Conservation (phyloP, 2,888 invertebrate species). For the Euproctis similis region DNA sequence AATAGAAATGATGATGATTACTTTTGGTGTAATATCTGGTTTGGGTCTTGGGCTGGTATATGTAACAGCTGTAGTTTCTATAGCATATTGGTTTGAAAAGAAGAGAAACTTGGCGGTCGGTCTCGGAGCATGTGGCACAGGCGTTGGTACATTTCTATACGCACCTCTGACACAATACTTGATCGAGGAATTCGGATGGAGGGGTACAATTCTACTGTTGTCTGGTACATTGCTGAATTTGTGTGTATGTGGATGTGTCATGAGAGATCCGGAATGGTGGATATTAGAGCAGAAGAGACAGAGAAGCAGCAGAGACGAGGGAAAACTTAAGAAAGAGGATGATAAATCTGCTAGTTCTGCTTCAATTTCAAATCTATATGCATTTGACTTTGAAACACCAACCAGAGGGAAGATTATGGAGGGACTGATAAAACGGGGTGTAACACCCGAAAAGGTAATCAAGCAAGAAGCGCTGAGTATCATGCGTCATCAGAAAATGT, state of each 20-base stretch:
- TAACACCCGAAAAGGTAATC: slow-evolving; percentile 49
- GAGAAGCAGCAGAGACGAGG: slow-evolving; percentile 30
- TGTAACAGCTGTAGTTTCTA: slow-evolving; percentile 92
- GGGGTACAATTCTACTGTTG: slow-evolving; percentile 86
- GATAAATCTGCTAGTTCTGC: slow-evolving; percentile 63
- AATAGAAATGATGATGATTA: slow-evolving; percentile 86
- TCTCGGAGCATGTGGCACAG: slow-evolving; percentile 91
- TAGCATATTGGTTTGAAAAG: slow-evolving; percentile 95
- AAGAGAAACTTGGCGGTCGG: slow-evolving; percentile 90
- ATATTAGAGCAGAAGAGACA: slow-evolving; percentile 77
- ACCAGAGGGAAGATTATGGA: slow-evolving; percentile 52
- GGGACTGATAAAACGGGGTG: slow-evolving; percentile 43
- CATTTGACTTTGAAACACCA: slow-evolving; percentile 46
- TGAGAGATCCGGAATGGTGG: slow-evolving; percentile 93
- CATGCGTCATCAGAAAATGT: slow-evolving; percentile 38
- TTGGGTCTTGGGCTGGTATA: slow-evolving; percentile 89
- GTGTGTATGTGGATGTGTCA: slow-evolving; percentile 89
- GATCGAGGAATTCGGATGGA: slow-evolving; percentile 88
- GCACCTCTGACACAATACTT: slow-evolving; percentile 89
- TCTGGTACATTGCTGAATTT: slow-evolving; percentile 89
- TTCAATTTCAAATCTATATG: slow-evolving; percentile 67
- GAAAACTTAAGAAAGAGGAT: slow-evolving; percentile 40
- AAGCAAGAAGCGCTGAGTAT: slow-evolving; percentile 50
- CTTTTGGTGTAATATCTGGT: slow-evolving; percentile 90
- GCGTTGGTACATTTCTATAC: slow-evolving; percentile 91